Conservation (phyloP, 2,113 vertebrate species). For the Empidonax traillii region DNA sequence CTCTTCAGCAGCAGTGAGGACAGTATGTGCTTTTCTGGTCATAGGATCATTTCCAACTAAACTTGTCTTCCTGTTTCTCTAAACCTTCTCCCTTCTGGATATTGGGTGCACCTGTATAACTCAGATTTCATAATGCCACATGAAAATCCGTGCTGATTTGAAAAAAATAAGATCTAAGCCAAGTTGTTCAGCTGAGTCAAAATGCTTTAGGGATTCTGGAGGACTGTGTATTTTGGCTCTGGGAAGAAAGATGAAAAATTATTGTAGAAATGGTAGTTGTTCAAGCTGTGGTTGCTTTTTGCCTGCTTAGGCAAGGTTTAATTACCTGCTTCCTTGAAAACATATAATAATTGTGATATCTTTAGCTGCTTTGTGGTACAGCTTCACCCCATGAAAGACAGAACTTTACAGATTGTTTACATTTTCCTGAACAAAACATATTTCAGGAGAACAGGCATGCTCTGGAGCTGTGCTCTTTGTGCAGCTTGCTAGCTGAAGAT, state of each 20-base stretch:
- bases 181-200: neutral
- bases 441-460: neutral
- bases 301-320: conserved; percentile 26
- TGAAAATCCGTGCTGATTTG: neutral
- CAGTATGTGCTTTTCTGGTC: neutral
- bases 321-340: conserved; percentile 48
- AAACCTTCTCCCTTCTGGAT: neutral
- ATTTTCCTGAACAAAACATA: conserved; percentile 37
- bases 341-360: conserved; percentile 59
- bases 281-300: neutral
- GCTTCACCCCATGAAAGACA: conserved; percentile 40
- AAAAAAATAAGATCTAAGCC: neutral
- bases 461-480: conserved; percentile 2
- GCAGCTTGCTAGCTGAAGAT: neutral
- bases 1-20: neutral
- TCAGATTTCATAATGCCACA: neutral
- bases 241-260: neutral
- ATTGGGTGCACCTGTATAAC: neutral
- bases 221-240: neutral
- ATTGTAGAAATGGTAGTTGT: neutral
- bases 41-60: neutral
- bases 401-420: conserved; percentile 23
- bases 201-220: neutral
- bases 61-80: neutral
- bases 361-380: conserved; percentile 66